Conservation (phyloP, 2,888 invertebrate species). For the Brenthis ino region DNA sequence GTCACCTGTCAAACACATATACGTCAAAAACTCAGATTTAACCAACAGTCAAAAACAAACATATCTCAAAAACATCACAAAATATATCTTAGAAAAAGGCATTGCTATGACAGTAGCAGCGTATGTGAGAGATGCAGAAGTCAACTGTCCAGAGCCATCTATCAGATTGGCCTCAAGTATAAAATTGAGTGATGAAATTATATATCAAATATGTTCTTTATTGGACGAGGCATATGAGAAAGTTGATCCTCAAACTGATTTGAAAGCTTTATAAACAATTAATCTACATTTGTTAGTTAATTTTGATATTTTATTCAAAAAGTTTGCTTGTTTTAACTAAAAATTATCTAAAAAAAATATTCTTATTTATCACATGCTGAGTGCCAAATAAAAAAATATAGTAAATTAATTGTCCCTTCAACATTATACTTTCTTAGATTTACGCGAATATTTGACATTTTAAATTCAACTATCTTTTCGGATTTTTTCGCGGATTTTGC, state of each 20-base stretch:
- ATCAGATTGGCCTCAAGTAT: slow-evolving; percentile 87
- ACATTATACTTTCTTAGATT: no score
- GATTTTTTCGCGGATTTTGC: no score
- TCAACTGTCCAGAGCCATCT: slow-evolving; percentile 85
- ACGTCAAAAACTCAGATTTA: slow-evolving; percentile 79
- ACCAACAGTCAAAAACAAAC: slow-evolving; percentile 72
- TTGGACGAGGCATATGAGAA: slow-evolving; percentile 69
- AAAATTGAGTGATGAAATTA: slow-evolving; percentile 83
- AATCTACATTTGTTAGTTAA: neutral
- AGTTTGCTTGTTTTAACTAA: neutral
- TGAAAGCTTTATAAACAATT: neutral
- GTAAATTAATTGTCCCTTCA: no score
- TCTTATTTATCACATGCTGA: no score
- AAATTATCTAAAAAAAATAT: no score
- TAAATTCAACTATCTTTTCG: no score
- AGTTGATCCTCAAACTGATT: slow-evolving; percentile 13
- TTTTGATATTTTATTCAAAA: neutral
- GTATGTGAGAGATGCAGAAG: slow-evolving; percentile 86
- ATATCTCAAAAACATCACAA: slow-evolving; percentile 84
- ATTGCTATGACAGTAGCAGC: slow-evolving; percentile 87
- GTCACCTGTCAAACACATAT: slow-evolving; percentile 90
- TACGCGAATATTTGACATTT: no score
- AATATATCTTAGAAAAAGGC: slow-evolving; percentile 84
- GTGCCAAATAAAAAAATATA: no score
- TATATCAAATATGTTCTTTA: slow-evolving; percentile 66